Evolutionary conservation across 2,888 invertebrate species (phyloP), one percentile per base, ranked within the genome.

Genomic region (Chrysomela aeneicollis): DNA sequence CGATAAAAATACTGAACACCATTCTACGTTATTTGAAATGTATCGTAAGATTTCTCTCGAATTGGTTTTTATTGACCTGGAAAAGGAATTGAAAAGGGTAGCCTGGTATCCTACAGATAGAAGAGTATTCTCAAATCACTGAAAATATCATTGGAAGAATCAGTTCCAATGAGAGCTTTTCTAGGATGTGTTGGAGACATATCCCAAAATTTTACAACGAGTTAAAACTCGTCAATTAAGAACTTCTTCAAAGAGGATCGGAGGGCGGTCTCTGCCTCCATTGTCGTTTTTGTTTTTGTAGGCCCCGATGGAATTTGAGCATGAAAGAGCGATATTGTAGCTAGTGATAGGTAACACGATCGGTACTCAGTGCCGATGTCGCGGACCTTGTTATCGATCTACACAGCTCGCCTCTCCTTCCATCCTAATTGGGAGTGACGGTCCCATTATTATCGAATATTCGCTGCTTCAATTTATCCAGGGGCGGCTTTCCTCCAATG

Each of bases 361-460:
- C 74, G 67, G 72, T 75, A 75, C 75, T 74, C 74, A 74, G 73
- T 76, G 74, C 73, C 75, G 76, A 77, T 76, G 75, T 75, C 76
- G 73, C 74, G 61, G 66, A 66, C 73, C 64, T 63, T 72, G 72
- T 72, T 75, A 76, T 76, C 70, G 76, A 75, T 75, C 73, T 69
- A 53, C n/a, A 15, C 37, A 21, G 37, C 46, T 55, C 52, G 64
- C 66, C 67, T 66, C 65, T 66, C 65, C 47, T 67, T 61, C 61
- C 60, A 49, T 6, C 42, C 46, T 58, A 62, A 61, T 61, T 61
- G 57, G 64, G 55, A 60, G 26, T 57, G 59, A 66, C 63, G 51
- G 53, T 50, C 53, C 64, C 51, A 61, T 64, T 65, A 68, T 61
- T 60, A 53, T 59, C 46, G 51, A 62, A 64, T 51, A 62, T 57